These are phyloP conservation scores for Polymixis flavicincta DNA, from an alignment of 2,888 invertebrate genomes.

Conservation along the genomic window DNA sequence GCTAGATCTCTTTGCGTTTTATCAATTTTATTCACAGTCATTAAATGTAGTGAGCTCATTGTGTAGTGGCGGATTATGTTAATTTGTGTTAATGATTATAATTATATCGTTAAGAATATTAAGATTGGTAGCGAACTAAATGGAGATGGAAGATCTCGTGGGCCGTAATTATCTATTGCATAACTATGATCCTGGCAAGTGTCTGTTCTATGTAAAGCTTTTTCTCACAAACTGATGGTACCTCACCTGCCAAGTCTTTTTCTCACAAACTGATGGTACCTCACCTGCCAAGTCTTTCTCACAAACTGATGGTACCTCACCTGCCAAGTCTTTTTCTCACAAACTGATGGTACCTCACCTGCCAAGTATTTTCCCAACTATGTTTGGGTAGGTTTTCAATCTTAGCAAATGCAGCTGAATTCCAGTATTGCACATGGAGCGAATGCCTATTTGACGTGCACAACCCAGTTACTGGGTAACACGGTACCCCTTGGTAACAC, in stretches of 20 bases:
- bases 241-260: too few species aligned
- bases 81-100: slow-evolving; percentile 22
- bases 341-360: background rate
- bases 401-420: too few species aligned
- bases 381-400: too few species aligned
- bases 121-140: background rate
- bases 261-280: background rate
- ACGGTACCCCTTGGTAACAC: background rate
- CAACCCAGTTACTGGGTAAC: background rate
- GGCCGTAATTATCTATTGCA: background rate
- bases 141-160: background rate
- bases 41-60: slow-evolving; percentile 15
- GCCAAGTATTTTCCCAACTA: background rate
- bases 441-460: background rate
- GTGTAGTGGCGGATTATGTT: slow-evolving; percentile 17
- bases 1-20: slow-evolving; percentile 6
- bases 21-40: slow-evolving; percentile 22
- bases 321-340: too few species aligned
- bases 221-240: too few species aligned
- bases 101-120: slow-evolving; percentile 7
- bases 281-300: background rate
- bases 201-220: background rate
- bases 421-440: too few species aligned
- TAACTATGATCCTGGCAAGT: background rate
- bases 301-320: too few species aligned